Conservation (phyloP, 2,888 invertebrate genomes). For the Atrina japonica region DNA sequence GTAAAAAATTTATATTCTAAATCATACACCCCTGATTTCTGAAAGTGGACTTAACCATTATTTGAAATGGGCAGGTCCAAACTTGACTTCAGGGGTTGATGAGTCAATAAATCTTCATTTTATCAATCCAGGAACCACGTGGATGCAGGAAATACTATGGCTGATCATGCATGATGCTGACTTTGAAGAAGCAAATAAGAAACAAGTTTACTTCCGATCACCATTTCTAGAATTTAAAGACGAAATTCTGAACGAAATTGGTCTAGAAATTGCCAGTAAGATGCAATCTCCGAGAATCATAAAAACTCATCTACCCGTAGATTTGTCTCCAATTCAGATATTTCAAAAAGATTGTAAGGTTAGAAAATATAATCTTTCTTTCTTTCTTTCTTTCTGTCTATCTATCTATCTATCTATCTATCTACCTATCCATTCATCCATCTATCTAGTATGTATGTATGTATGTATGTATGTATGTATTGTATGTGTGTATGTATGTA, state of each 20-base stretch:
- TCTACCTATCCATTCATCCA: too few species aligned
- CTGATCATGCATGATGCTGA: slow-evolving; percentile 79
- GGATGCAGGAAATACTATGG: slow-evolving; percentile 81
- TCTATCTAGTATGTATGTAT: too few species aligned
- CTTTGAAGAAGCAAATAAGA: slow-evolving; percentile 71
- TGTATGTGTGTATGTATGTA: too few species aligned
- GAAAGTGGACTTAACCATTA: too few species aligned
- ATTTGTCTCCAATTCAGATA: slow-evolving; percentile 60
- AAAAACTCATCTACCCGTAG: slow-evolving; percentile 75
- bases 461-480: too few species aligned
- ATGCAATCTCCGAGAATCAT: slow-evolving; percentile 75
- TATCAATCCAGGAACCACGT: slow-evolving; percentile 79
- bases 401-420: too few species aligned
- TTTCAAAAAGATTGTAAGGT: slow-evolving; percentile 57
- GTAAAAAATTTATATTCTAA: too few species aligned
- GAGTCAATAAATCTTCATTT: too few species aligned
- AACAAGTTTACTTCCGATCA: slow-evolving; percentile 75
- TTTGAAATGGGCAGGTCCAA: too few species aligned
- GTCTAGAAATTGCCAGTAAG: slow-evolving; percentile 67
- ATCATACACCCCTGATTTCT: too few species aligned
- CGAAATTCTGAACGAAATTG: slow-evolving; percentile 69
- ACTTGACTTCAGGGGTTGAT: too few species aligned
- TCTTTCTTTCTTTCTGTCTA: too few species aligned
- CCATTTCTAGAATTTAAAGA: slow-evolving; percentile 77
- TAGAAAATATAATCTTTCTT: background rate